phyloP scores from a whole-genome alignment of 2,113 vertebrate species.

The Bostrychus sinensis region DNA sequence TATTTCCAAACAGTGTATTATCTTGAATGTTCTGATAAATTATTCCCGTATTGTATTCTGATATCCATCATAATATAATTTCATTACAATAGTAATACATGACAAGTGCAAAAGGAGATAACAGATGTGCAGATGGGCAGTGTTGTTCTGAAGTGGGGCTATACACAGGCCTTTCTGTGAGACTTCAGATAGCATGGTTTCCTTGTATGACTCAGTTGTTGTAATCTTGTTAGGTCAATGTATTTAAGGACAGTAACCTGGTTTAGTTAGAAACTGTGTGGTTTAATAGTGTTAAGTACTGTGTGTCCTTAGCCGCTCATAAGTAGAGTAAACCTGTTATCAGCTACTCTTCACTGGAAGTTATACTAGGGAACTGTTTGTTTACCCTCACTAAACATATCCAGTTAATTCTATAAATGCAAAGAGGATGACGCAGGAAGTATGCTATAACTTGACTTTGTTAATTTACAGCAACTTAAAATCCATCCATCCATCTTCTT shows the following conservation, averaged over 20 bases:
- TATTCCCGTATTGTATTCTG: neutral
- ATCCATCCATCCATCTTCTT: too few relatives aligned
- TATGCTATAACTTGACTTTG: neutral
- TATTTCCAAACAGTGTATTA: too few relatives aligned
- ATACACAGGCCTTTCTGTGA: neutral
- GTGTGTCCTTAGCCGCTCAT: constrained; percentile 13
- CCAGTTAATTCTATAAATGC: neutral
- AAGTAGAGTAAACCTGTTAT: constrained; percentile 48
- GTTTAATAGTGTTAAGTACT: constrained; percentile 21
- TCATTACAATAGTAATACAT: neutral
- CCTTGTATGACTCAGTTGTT: neutral
- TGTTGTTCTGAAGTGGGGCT: neutral
- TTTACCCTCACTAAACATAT: constrained; percentile 10
- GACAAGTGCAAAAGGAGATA: neutral
- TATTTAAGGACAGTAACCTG: constrained; percentile 26
- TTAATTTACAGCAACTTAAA: neutral
- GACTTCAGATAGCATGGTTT: neutral
- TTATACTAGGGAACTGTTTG: neutral
- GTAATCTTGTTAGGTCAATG: neutral
- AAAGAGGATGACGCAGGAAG: neutral
- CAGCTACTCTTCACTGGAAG: constrained; percentile 6
- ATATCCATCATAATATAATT: too few relatives aligned
- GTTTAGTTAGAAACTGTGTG: constrained; percentile 18
- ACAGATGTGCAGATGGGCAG: neutral
- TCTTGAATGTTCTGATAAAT: neutral